Base-by-base conservation (phyloP, 2,888 invertebrate species). In the Germaria angustata region DNA sequence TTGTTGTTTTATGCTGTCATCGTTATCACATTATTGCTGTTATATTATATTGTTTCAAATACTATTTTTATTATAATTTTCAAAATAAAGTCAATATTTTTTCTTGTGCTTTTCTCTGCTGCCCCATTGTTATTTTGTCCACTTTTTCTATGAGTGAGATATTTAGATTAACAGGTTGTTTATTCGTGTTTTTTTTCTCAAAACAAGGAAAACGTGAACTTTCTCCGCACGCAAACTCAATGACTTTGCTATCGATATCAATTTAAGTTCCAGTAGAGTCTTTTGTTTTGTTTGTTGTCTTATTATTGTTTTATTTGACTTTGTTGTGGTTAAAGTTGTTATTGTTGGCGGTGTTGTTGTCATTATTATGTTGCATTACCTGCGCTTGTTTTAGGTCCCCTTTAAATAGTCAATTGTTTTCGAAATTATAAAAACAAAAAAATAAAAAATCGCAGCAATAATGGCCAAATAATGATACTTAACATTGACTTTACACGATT, bases 101-200 rank as follows among this genome's bases (percentile, higher is more conserved):
- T 28, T 28, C 3, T 46, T 20, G 28, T 32, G 39, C 41, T 61
- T 20, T 32, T 22, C 22, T 36, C 11, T 28, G 39, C 17, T 17
- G 24, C 49, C 46, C 57, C 66, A 75, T 76, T 57, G 76, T 68
- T 41, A 41, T 61, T 15, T 34, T 24, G 44, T 59, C n/a, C 36
- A 41, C 24, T 44, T 53, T 39, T 49, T 71, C 76, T 79, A 76
- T 73, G 84, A 85, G 89, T 90, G 90, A 89, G 88, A 88, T 89
- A 89, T 89, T 89, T 90, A 88, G 89, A 88, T 89, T 88, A 89
- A 89, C 89, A 89, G 89, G 89, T 89, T 89, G 89, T 89, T 90
- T 89, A 88, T 89, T 88, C 53, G 46, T 68, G 86, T 87, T 87
- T 86, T 28, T 11, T 39, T 49, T 85, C 87, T 86, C 28, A 3